These are phyloP conservation scores for Lordiphosa fenestrarum DNA, from an alignment of 2,888 invertebrate species.

Conservation along the genomic window DNA sequence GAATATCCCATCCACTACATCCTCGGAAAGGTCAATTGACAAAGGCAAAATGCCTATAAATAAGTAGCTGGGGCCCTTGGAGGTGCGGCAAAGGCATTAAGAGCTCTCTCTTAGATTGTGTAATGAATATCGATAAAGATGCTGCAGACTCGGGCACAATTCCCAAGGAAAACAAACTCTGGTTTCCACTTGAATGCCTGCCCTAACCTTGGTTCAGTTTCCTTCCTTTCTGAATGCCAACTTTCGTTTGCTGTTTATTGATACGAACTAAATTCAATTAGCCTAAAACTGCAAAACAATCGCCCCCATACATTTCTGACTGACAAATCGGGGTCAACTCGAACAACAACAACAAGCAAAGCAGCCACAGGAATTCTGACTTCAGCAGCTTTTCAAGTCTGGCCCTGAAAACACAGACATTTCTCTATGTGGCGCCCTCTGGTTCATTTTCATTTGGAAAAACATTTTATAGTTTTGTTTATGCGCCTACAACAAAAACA, in stretches of 20 bases:
- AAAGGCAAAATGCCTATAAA: background rate
- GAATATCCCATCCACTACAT: conserved; percentile 28
- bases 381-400: conserved; percentile 3
- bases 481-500: conserved; percentile 47
- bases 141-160: too few relatives aligned
- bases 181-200: too few relatives aligned
- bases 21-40: conserved; percentile 24
- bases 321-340: conserved; percentile 39
- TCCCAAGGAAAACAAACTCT: too few relatives aligned
- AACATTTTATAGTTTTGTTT: conserved; percentile 65
- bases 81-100: too few relatives aligned
- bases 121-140: too few relatives aligned
- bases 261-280: conserved; percentile 67
- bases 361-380: conserved; percentile 2
- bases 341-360: conserved; percentile 37
- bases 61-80: too few relatives aligned
- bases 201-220: too few relatives aligned
- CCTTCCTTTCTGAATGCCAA: background rate
- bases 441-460: conserved; percentile 24
- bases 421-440: conserved; percentile 60
- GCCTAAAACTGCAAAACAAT: conserved; percentile 37
- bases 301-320: conserved; percentile 1
- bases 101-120: too few relatives aligned
- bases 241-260: conserved; percentile 44
- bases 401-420: conserved; percentile 1